Base-by-base conservation (phyloP, 2,888 invertebrate species). In the Drosophila lacicola region DNA sequence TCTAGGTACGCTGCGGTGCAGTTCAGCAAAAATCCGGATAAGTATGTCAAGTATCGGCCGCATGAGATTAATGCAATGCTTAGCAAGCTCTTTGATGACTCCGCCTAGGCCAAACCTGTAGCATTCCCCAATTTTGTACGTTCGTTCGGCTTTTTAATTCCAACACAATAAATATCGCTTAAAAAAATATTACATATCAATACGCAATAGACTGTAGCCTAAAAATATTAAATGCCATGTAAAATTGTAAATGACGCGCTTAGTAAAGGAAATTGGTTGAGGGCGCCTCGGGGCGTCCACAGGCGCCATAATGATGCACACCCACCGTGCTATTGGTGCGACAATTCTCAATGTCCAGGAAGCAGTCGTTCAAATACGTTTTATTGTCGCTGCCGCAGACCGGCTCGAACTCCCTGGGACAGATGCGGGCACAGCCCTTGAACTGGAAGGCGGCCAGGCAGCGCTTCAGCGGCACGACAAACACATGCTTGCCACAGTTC, bases 321-420 rank as follows among this genome's bases (percentile, higher is more conserved):
- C 95, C 94, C 47, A 97, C 96, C 86, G 96, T 95, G 71, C 88
- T 87, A 91, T 96, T 94, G 80, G 97, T 96, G 89, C 97, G 95
- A 91, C 97, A 98, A 88, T 97, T 97, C 93, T 98, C 98, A 93
- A 97, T 96, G 90, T 97, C 96, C 85, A 98, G 93, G 94, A 98
- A 97, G 92, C 98, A 98, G 81, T 96, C 96, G 93, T 98, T 98
- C 90, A 97, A 96, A 94, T 98, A 98, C 0, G 98, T 98, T 94
- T 96, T 97, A 69, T 95, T 95, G 90, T 98, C 98, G 2, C 96
- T 96, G n/a, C 97, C 98, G 91, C 98, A 98, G 6, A 98, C 97
- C 0, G 98, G 97, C 90, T 98, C 97, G 93, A 95, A 97, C 84
- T 96, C 96, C 0, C 96, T 94, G 9, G 97, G 96, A 88, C 97